Evolutionary conservation across 2,113 vertebrate species (phyloP).

Genomic region (Hepsetus odoe): DNA sequence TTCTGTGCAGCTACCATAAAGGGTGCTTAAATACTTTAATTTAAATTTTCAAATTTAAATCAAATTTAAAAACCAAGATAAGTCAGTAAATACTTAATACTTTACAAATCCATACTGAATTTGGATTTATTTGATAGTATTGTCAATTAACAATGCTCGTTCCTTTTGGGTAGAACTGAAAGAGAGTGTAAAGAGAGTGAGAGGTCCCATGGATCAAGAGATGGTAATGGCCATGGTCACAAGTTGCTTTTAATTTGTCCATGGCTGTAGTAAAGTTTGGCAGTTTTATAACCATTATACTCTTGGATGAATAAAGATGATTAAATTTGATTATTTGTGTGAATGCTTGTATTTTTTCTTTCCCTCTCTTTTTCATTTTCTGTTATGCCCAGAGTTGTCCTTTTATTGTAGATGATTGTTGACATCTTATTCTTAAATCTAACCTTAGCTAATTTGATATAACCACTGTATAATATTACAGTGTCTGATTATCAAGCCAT

Average conservation of each 20-base stretch:
- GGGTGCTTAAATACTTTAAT: too few species aligned
- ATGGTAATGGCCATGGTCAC: not conserved
- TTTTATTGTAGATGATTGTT: not conserved
- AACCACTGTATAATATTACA: not conserved
- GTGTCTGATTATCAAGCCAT: not conserved
- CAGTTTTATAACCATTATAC: too few species aligned
- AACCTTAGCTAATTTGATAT: not conserved
- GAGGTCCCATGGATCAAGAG: not conserved
- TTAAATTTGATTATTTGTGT: too few species aligned
- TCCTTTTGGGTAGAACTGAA: not conserved
- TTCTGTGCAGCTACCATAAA: too few species aligned
- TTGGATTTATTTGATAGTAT: too few species aligned
- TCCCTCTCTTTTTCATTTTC: not conserved
- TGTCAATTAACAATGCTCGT: too few species aligned
- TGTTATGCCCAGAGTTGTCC: not conserved
- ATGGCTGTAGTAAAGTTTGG: not conserved
- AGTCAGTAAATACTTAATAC: too few species aligned
- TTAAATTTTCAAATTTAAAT: too few species aligned
- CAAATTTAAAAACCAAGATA: too few species aligned
- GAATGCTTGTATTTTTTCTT: not conserved
- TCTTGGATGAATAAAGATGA: too few species aligned
- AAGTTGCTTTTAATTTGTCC: too few species aligned
- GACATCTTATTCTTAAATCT: not conserved
- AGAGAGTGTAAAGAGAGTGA: not conserved
- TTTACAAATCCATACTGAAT: too few species aligned